Evolutionary conservation across 2,797 vertebrate species (phyloP), one percentile per base, ranked within the genome.

Genomic region (Xyrichtys novacula): DNA sequence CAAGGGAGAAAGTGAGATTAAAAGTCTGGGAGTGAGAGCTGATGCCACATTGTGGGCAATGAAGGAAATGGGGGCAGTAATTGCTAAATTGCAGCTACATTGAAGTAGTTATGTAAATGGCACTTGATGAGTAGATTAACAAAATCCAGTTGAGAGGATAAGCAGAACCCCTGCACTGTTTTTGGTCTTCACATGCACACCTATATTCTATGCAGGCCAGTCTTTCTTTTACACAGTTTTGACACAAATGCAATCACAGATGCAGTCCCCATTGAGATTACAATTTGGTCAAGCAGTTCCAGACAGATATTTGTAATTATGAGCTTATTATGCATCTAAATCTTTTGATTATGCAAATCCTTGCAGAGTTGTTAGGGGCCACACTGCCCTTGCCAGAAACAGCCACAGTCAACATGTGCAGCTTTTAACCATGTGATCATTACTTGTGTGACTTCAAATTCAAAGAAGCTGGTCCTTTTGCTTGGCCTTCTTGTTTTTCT

Each of bases 91-190:
- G 76, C 82, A 76, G 69, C 71, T 74, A 79, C 76, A 56, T 57
- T 85, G 74, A 88, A 72, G 64, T 78, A 80, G 65, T 90, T 91
- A 89, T 91, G 88, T 74, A 87, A 92, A 91, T 85, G 28, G 42
- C 8, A 75, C 76, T 53, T 38, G 42, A 91, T 92, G 83, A 87
- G 83, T 76, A 91, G 89, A 94, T 92, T 89, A 89, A 38, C 19
- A 5, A 39, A 89, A 91, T 90, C 86, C 82, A 82, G 60, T 91
- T 90, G 61, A 88, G 68, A 75, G 84, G 85, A 90, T 88, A 87
- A 89, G 63, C 66, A 63, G 59, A 25, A 48, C 39, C 53, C 40
- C 69, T 65, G 43, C 58, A 67, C 69, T 74, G 70, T 66, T 80
- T 78, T 78, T 76, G 23, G 54, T 80, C 55, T 78, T 82, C 68